Conservation (phyloP, 2,888 invertebrate species). For the Andrena praecox region DNA sequence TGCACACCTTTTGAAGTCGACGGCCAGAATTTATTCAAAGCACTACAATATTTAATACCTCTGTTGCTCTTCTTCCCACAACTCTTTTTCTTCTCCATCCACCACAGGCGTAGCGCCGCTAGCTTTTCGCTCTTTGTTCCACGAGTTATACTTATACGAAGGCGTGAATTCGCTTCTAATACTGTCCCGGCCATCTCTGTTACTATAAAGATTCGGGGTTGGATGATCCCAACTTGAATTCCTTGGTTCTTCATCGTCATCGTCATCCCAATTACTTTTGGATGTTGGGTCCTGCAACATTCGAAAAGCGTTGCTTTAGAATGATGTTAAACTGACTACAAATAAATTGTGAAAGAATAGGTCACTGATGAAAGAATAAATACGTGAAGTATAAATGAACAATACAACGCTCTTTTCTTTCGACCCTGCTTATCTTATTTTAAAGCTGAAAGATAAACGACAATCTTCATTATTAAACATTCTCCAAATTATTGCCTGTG, state of each 20-base stretch:
- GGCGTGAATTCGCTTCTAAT: conserved; percentile 90
- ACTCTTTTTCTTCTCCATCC: conserved; percentile 89
- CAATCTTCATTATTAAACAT: too few relatives aligned
- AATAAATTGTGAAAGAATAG: too few relatives aligned
- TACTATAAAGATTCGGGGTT: conserved; percentile 89
- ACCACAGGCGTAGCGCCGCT: conserved; percentile 89
- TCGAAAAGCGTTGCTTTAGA: too few relatives aligned
- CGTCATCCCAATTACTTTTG: conserved; percentile 92
- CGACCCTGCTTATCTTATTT: too few relatives aligned
- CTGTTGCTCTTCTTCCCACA: conserved; percentile 96
- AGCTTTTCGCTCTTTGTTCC: conserved; percentile 89
- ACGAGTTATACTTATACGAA: conserved; percentile 93
- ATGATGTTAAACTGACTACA: too few relatives aligned
- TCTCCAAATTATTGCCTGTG: too few relatives aligned
- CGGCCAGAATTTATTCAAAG: not conserved
- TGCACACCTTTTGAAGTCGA: not conserved
- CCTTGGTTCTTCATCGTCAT: conserved; percentile 86
- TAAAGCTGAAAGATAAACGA: not conserved
- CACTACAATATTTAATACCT: conserved; percentile 59
- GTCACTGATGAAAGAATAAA: too few relatives aligned
- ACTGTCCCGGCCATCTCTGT: conserved; percentile 82
- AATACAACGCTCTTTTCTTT: too few relatives aligned
- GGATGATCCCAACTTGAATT: conserved; percentile 97
- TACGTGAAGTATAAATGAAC: too few relatives aligned
- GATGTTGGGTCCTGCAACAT: conserved; percentile 86